These are phyloP conservation scores for Caenorhabditis zanzibari DNA, from an alignment of 2,888 invertebrate genomes.

Conservation along the genomic window DNA sequence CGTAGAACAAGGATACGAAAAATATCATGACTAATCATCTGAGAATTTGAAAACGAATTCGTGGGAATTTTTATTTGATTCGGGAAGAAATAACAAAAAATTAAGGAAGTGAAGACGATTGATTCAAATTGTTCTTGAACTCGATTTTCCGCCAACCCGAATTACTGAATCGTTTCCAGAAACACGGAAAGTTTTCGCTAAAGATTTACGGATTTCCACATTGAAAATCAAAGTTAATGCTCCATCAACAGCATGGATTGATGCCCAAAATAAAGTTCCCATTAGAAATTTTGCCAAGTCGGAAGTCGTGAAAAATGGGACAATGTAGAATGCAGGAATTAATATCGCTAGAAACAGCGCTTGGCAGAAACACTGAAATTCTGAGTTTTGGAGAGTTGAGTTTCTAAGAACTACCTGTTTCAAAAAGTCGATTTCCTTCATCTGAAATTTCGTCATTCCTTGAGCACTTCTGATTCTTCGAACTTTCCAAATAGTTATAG, in stretches of 20 bases:
- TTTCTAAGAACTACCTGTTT: slow-evolving; percentile 23
- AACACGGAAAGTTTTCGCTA: not conserved
- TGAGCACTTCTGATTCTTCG: slow-evolving; percentile 25
- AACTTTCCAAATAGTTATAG: slow-evolving; percentile 38
- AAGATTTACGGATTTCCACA: slow-evolving; percentile 17
- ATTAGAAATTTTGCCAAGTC: not conserved
- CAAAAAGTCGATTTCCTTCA: slow-evolving; percentile 45
- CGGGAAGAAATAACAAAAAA: too few relatives aligned
- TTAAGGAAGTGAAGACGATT: too few relatives aligned
- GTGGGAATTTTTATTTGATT: too few relatives aligned
- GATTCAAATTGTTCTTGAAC: not conserved
- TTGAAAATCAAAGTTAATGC: slow-evolving; percentile 31
- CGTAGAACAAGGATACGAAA: too few relatives aligned
- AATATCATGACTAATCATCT: too few relatives aligned
- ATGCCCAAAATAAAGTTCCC: slow-evolving; percentile 14
- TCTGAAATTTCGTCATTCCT: slow-evolving; percentile 23
- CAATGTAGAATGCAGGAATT: not conserved
- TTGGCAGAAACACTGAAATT: slow-evolving; percentile 36
- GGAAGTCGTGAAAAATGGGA: not conserved
- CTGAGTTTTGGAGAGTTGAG: not conserved
- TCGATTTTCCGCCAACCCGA: not conserved
- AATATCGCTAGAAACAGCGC: not conserved
- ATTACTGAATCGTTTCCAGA: slow-evolving; percentile 12
- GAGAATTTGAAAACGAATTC: too few relatives aligned
- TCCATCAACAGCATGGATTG: slow-evolving; percentile 30